Base-by-base conservation (phyloP, 1,140 invertebrate genomes). In the Andricus grossulariae region DNA sequence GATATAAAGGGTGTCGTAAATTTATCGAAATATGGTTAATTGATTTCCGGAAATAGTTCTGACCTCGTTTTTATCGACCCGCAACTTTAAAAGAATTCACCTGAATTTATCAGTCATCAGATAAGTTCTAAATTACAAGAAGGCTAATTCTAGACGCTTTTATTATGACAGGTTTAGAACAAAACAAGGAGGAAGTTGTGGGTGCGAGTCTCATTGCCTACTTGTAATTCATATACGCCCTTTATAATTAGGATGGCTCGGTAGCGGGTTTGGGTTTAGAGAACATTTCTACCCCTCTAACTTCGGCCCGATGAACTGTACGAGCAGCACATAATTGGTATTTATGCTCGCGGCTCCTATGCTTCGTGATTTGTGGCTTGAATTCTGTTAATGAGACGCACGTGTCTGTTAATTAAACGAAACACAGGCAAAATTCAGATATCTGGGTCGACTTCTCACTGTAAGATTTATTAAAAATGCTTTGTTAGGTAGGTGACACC, bases 331-430 rank as follows among this genome's bases (percentile, higher is more conserved):
- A 84, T 85, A 85, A 85, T 85, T 85, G 83, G 84, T 85, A 85
- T 85, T 85, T 85, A 85, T 85, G 84, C 78, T 75, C 49, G 82
- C 81, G 73, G 82, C 80, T 73, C 73, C 72, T 76, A 72, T 66
- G 71, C 72, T 71, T 60, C 66, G 78, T 85, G 84, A 85, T 85
- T 85, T 85, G 84, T 85, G 84, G 82, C 74, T 79, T 71, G 78
- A 85, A 83, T 81, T 81, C 84, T 32, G 84, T 85, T 85, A 85
- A 85, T 85, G 84, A 85, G 84, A 85, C 84, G 84, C 84, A 85
- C 84, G 83, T 85, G 84, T 79, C 84, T 57, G 77, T 85, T 85
- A 85, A 85, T 85, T 85, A 85, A 85, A 80, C 71, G 76, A 71
- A 78, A 81, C 80, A 79, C 79, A 60, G 60, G 60, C 32, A 66